Conservation (phyloP, 2,797 vertebrate species). For the Eulemur albifrons region DNA sequence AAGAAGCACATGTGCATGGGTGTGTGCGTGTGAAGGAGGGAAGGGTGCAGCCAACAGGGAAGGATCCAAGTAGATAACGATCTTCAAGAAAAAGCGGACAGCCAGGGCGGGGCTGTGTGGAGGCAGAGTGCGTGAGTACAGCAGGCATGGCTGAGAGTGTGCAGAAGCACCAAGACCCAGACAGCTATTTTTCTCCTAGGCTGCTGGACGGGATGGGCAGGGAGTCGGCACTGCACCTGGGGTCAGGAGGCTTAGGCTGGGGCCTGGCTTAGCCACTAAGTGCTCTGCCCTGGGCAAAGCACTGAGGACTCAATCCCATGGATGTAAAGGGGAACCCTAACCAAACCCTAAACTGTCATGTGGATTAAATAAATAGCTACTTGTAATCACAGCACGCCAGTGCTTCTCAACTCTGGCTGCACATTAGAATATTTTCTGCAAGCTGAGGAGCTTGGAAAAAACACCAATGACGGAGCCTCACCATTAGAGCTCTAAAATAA, state of each 20-base stretch:
- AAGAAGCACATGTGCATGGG: background rate
- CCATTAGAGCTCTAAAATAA: constrained; percentile 35
- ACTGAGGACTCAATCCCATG: background rate
- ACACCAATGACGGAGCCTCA: background rate
- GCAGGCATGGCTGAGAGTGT: too few species aligned
- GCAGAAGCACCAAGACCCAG: background rate
- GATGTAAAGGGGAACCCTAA: background rate
- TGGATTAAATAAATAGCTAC: constrained; percentile 33
- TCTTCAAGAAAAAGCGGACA: background rate
- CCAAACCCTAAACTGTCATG: background rate
- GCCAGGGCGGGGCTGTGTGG: background rate
- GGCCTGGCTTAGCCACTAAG: background rate
- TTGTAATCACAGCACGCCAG: background rate
- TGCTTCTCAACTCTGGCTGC: background rate
- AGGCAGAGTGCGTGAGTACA: background rate
- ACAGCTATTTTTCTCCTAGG: background rate
- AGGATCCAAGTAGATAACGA: background rate
- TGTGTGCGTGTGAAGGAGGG: background rate
- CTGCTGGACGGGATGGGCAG: background rate
- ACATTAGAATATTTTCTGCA: background rate
- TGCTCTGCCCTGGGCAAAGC: background rate
- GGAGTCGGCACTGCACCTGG: background rate
- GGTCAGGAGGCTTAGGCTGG: background rate
- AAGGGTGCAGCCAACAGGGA: background rate
- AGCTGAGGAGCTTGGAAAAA: background rate